A percentile compares a stretch with the other conserved stretches of the same genome.
phyloP scores from a whole-genome alignment of 92 coral and sea anemone genomes.

The Umimayanthus chanpuru region DNA sequence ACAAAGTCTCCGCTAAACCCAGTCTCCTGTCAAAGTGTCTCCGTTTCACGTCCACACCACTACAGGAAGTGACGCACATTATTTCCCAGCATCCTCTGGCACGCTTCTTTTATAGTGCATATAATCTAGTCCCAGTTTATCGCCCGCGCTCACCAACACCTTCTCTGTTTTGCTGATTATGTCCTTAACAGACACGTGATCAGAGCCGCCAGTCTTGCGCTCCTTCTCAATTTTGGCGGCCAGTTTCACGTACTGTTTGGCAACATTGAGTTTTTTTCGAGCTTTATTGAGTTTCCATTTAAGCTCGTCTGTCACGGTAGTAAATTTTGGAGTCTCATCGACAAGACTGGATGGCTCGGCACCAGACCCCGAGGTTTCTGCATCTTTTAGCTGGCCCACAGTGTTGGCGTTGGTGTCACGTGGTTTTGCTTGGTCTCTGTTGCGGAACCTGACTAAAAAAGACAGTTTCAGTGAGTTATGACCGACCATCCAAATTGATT shows the following conservation, averaged over 20 bases:
- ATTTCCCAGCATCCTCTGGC: neutral
- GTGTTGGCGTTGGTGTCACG: slow-evolving; percentile 59
- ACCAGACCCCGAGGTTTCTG: slow-evolving; percentile 56
- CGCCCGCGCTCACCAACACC: slow-evolving; percentile 87
- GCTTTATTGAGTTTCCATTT: slow-evolving; percentile 93
- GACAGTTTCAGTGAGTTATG: neutral
- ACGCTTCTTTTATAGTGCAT: slow-evolving; percentile 75
- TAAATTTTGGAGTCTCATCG: slow-evolving; percentile 65
- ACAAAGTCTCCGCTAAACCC: too few relatives aligned
- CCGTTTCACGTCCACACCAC: too few relatives aligned
- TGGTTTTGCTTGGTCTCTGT: neutral
- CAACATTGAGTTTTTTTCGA: slow-evolving; percentile 75
- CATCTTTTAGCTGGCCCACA: slow-evolving; percentile 52
- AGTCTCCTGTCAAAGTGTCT: too few relatives aligned
- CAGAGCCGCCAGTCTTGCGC: slow-evolving; percentile 52
- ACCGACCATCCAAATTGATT: neutral
- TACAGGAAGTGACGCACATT: too few relatives aligned
- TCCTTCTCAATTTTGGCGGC: slow-evolving; percentile 69
- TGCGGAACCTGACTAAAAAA: neutral
- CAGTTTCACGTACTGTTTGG: slow-evolving; percentile 79
- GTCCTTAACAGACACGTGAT: slow-evolving; percentile 66
- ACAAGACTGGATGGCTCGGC: slow-evolving; percentile 34
- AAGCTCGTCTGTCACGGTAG: slow-evolving; percentile 65
- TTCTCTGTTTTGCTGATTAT: slow-evolving; percentile 83
- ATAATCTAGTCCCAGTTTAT: slow-evolving; percentile 90